Conservation (phyloP, 2,888 invertebrate species). For the Byasa hedistus region DNA sequence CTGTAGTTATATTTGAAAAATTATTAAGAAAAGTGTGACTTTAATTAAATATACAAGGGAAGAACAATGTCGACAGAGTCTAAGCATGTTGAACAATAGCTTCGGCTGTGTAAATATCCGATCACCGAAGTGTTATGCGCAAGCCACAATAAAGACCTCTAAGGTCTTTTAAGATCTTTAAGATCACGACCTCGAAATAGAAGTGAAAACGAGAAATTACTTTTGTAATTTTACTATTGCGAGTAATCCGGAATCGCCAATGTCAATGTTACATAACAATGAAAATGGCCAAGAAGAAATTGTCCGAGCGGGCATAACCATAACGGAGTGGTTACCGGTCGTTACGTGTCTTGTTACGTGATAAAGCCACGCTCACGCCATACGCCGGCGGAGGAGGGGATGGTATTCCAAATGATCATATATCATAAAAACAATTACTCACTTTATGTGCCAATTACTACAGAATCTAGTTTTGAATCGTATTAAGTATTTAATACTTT, state of each 20-base stretch:
- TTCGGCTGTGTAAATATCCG: too few species aligned
- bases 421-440: background rate
- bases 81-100: too few species aligned
- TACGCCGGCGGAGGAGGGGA: background rate
- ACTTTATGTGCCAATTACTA: background rate
- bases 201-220: background rate
- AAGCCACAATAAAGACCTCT: too few species aligned
- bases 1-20: too few species aligned
- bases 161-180: too few species aligned
- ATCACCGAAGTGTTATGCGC: too few species aligned
- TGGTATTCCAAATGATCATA: background rate
- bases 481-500: too few species aligned
- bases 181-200: background rate
- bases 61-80: too few species aligned
- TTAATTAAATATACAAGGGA: too few species aligned
- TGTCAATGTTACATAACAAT: slow-evolving; percentile 27
- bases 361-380: slow-evolving; percentile 19
- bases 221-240: background rate
- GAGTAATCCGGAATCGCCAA: slow-evolving; percentile 13
- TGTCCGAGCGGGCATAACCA: slow-evolving; percentile 3
- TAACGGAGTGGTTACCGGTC: slow-evolving; percentile 10
- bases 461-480: too few species aligned
- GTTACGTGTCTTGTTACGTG: slow-evolving; percentile 29
- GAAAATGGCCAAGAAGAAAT: slow-evolving; percentile 18
- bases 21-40: too few species aligned